phyloP scores from a whole-genome alignment of 2,888 invertebrate species.

The Athalia circularis region DNA sequence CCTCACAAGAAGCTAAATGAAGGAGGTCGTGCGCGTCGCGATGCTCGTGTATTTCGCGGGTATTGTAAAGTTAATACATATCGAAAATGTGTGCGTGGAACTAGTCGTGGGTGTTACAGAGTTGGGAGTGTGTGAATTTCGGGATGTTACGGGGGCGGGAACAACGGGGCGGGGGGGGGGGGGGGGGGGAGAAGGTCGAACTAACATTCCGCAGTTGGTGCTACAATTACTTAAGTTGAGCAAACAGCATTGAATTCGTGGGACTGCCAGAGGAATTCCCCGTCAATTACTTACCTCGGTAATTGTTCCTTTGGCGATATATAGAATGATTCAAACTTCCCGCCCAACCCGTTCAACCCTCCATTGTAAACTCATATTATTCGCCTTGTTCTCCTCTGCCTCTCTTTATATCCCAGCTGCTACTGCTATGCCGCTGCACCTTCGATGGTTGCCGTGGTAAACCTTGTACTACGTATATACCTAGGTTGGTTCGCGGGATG shows the following conservation, averaged over 20 bases:
- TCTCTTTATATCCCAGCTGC: too few species aligned
- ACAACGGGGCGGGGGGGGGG: slow-evolving; percentile 8
- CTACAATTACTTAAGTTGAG: slow-evolving; percentile 62
- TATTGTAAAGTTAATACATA: not conserved
- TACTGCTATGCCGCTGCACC: too few species aligned
- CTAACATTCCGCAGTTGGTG: slow-evolving; percentile 57
- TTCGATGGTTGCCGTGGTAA: too few species aligned
- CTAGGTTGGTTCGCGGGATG: too few species aligned
- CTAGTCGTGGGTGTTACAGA: slow-evolving; percentile 4
- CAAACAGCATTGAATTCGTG: slow-evolving; percentile 55
- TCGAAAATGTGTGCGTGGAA: not conserved
- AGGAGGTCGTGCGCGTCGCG: not conserved
- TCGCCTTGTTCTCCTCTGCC: not conserved
- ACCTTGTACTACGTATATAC: too few species aligned
- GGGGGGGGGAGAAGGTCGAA: slow-evolving; percentile 1
- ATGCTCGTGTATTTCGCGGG: not conserved
- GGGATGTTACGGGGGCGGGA: not conserved
- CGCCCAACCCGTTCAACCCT: slow-evolving; percentile 45
- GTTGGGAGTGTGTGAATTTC: not conserved
- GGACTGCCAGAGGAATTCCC: slow-evolving; percentile 56
- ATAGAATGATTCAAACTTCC: slow-evolving; percentile 54
- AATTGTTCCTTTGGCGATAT: slow-evolving; percentile 60
- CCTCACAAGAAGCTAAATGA: slow-evolving; percentile 3
- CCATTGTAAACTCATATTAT: slow-evolving; percentile 42
- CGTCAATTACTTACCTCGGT: slow-evolving; percentile 64